Percentiles rank a stretch among this genome's conserved stretches.
Conservation (phyloP, 2,797 vertebrate genomes). For the Coregonus ussuriensis region DNA sequence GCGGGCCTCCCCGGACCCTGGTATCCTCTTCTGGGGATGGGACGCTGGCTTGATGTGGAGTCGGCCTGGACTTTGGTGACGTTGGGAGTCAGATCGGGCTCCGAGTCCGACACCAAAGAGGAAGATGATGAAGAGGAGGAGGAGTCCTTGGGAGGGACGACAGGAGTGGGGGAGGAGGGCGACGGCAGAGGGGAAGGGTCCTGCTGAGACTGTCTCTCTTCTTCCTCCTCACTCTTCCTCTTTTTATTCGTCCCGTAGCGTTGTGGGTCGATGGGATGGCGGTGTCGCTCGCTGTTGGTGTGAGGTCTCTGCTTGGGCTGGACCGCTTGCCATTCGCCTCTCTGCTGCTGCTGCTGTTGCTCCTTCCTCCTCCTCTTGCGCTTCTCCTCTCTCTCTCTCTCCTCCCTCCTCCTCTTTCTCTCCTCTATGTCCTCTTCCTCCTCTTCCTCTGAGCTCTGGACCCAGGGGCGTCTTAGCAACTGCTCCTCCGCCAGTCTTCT, state of each 20-base stretch:
- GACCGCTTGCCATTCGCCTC: conserved; percentile 62
- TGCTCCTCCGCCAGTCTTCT: conserved; percentile 78
- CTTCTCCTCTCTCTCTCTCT: conserved; percentile 58
- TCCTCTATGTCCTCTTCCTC: conserved; percentile 67
- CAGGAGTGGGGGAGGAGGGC: conserved; percentile 65
- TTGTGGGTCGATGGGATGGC: conserved; percentile 54
- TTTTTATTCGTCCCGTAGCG: conserved; percentile 56
- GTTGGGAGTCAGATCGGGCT: conserved; percentile 62
- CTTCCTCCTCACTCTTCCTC: conserved; percentile 44
- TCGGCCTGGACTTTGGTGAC: conserved; percentile 77
- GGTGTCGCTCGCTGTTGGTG: conserved; percentile 57
- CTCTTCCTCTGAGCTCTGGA: conserved; percentile 64
- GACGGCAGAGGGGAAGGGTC: conserved; percentile 68
- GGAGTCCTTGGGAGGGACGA: conserved; percentile 52
- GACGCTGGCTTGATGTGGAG: conserved; percentile 74
- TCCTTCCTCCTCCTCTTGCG: conserved; percentile 56
- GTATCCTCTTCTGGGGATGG: conserved; percentile 63
- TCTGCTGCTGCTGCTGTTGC: conserved; percentile 59
- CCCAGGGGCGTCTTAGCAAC: conserved; percentile 71
- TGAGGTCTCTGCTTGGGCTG: conserved; percentile 69
- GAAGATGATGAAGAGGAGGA: conserved; percentile 56
- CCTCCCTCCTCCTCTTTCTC: conserved; percentile 72
- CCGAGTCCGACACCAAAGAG: conserved; percentile 65
- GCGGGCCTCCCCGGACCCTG: conserved; percentile 58
- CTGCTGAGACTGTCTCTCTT: conserved; percentile 38